Evolutionary conservation across 2,797 vertebrate genomes (phyloP), one percentile per base, ranked within the genome.

Genomic region (Capromys pilorides): DNA sequence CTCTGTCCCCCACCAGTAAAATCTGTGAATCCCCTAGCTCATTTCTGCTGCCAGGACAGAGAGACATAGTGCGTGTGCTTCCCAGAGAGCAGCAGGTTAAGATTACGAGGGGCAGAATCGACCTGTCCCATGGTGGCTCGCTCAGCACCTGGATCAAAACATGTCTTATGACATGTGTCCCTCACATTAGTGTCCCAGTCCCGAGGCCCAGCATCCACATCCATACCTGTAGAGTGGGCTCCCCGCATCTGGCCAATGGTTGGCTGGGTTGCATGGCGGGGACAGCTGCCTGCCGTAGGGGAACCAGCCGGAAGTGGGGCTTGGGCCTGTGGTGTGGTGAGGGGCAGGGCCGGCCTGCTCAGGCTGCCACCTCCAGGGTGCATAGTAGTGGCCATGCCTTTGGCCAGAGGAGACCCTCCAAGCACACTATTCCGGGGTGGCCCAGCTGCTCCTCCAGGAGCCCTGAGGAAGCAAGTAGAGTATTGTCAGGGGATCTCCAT

Each of bases 171-270:
- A 83, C 39, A 14, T 62, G 62, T 0, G 3, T 66, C 75, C 0
- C 2, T 5, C 7, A n/a, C 51, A 33, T 33, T 39, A 36, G 0
- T 31, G 6, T 45, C 19, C 18, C 0, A 1, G 13, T 24, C 41
- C 39, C 9, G 11, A 80, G 36, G 69, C 69, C 8, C 0, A 11
- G 2, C 2, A 84, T 51, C 0, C 12, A 2, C 26, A 57, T 51
- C 97, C 99, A 54, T 98, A 99, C 99, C 99, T 98, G 99, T 98
- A 97, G 99, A 99, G 98, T 99, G 97, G 94, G 99, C 85, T 41
- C 97, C 98, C 96, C 99, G 99, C 16, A 98, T 93, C 97, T 99
- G 99, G 98, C 98, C 98, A 96, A 94, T 97, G 0, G 97, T 95
- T 31, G 98, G 98, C 98, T 99, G 99, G 21, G 98, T 98, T 4